Base-by-base conservation (phyloP, 2,113 vertebrate species). In the Rynchops niger region DNA sequence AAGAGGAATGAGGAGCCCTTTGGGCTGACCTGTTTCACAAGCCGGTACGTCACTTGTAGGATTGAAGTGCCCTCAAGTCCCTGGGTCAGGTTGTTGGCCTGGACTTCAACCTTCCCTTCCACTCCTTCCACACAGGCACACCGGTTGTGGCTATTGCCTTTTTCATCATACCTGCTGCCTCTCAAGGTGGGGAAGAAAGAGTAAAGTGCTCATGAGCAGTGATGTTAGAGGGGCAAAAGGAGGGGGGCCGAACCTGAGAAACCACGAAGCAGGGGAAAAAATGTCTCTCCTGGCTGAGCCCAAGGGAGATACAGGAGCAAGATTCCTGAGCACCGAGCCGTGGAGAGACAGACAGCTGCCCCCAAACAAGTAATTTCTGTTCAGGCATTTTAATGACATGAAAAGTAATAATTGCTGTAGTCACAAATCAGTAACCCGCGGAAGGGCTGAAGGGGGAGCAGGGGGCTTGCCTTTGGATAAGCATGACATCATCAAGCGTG, bases 341-440 rank as follows among this genome's bases (percentile, higher is more conserved):
- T 52, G n/a, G 34, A 52, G 52, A 93, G 45, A 27, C 59, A 83
- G 76, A n/a, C 76, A 80, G 47, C 94, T 88, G 86, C 80, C 34
- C 90, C 50, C 69, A 94, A 88, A 78, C 9, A 92, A 87, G 43
- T 36, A 2, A 88, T 88, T 93, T 92, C 86, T 95, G 30, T 67
- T 84, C 72, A 88, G 73, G 26, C 26, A 59, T 90, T 83, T 92
- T 95, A 93, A 93, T 63, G 38, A 78, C 76, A 74, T 81, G 59
- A 42, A 94, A 88, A 56, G 20, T 88, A 90, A 65, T 82, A 81
- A 94, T 53, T 93, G 67, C 76, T 3, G 5, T 45, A 81, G 86
- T 74, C 72, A 82, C 67, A 78, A 95, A 90, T 50, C 72, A 92
- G 50, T 70, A 92, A 81, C 11, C 29, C n/a, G 18, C 1, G 0